Conservation (phyloP, 1,140 invertebrate genomes). For the Papilio dardanus region DNA sequence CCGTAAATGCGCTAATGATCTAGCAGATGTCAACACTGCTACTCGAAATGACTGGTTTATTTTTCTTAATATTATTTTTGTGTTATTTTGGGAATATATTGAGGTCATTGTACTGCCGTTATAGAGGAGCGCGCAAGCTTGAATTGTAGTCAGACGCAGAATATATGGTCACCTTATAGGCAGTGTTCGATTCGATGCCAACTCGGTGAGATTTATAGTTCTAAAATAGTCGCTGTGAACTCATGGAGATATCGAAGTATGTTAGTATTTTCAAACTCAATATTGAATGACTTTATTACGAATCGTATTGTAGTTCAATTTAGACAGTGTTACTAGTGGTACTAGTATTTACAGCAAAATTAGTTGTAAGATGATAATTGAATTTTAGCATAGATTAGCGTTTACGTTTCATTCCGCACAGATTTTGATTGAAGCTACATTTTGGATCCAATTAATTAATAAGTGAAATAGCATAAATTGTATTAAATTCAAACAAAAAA, state of each 20-base stretch:
- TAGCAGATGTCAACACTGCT: slow-evolving; percentile 62
- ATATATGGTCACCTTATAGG: slow-evolving; percentile 36
- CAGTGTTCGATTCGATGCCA: slow-evolving; percentile 35
- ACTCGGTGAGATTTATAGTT: slow-evolving; percentile 33
- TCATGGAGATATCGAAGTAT: slow-evolving; percentile 5
- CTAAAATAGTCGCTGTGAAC: slow-evolving; percentile 29
- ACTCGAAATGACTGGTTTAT: slow-evolving; percentile 52
- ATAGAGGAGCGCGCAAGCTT: slow-evolving; percentile 21
- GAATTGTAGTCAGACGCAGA: slow-evolving; percentile 26
- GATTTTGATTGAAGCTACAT: too few species aligned
- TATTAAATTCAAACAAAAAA: too few species aligned
- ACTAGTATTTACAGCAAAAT: neutral
- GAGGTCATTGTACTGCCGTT: slow-evolving; percentile 46
- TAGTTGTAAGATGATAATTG: neutral
- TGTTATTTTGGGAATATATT: slow-evolving; percentile 39
- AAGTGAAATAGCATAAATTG: too few species aligned
- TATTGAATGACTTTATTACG: neutral
- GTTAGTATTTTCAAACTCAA: neutral
- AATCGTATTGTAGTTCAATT: neutral
- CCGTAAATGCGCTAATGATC: slow-evolving; percentile 63
- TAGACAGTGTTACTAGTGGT: neutral
- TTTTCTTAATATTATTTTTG: slow-evolving; percentile 54
- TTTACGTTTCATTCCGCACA: too few species aligned
- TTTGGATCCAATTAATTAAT: too few species aligned
- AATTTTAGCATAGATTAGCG: too few species aligned